Base-by-base conservation (phyloP, 2,888 invertebrate genomes). In the Luperina testacea region DNA sequence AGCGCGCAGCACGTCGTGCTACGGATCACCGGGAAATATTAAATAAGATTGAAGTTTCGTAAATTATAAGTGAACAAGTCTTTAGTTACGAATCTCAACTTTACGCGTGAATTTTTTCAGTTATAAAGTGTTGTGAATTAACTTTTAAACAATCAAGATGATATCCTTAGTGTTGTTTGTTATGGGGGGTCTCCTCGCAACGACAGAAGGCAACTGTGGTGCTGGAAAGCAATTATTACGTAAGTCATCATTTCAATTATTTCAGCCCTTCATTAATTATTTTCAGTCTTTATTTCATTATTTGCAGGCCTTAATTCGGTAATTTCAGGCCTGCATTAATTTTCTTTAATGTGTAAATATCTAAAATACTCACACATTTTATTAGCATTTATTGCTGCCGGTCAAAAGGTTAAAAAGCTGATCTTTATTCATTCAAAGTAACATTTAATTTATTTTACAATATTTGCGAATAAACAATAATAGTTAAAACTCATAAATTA, bases 1-100 rank as follows among this genome's bases (percentile, higher is more conserved):
- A 97, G 96, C 94, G 96, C 96, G 96, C 95, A 90, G 96, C 96
- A 96, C 96, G 90, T 90, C 86, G 95, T 96, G 96, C 95, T 93
- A 95, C 95, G 96, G 96, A 96, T 96, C 96, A 94, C 95, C 95
- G 94, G 95, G 90, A 85, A 92, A 80, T 88, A 91, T 87, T 87
- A 76, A 88, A 83, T 20, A 92, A 95, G 93, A 95, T 95, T 94
- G 96, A 96, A 93, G 96, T 96, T 96, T 97, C 96, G 97, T 97
- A 96, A 96, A 96, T 79, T 90, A 93, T 94, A 94, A 96, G 96
- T 96, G 95, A 90, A 85, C 75, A 81, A 78, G 82, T 82, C 94
- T 95, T 96, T 96, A 95, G 96, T 96, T 96, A 95, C 97, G 97
- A 96, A 96, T 96, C 96, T 94, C 96, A 95, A 93, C 93, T 94